Conservation (phyloP, 2,888 invertebrate species). For the Aspidiotus destructor region DNA sequence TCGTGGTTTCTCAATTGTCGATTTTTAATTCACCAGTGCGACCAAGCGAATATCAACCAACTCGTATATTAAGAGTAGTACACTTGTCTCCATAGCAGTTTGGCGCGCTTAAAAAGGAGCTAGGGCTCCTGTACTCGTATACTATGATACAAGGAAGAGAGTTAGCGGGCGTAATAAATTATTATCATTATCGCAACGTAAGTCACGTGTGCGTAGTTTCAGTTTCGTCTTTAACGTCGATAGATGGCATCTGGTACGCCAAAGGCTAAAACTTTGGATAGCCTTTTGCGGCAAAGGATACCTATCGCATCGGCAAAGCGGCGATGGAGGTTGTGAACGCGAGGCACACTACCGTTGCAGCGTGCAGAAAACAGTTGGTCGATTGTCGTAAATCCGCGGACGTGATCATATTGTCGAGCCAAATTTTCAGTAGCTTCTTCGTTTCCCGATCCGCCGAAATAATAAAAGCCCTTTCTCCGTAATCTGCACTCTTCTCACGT, state of each 20-base stretch:
- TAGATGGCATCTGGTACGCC: slow-evolving; percentile 32
- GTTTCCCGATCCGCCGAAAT: slow-evolving; percentile 24
- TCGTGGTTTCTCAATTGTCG: too few relatives aligned
- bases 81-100: too few relatives aligned
- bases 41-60: too few relatives aligned
- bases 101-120: too few relatives aligned
- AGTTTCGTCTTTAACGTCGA: slow-evolving; percentile 29
- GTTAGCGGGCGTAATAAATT: slow-evolving; percentile 16
- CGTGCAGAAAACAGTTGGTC: slow-evolving; percentile 29
- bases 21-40: too few relatives aligned
- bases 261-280: slow-evolving; percentile 22
- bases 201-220: slow-evolving; percentile 25
- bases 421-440: slow-evolving; percentile 22
- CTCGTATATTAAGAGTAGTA: too few relatives aligned
- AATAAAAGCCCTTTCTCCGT: slow-evolving; percentile 26
- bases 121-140: too few relatives aligned
- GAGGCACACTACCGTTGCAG: not conserved
- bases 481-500: slow-evolving; percentile 31
- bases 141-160: too few relatives aligned
- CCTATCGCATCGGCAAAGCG: slow-evolving; percentile 9
- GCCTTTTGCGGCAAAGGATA: slow-evolving; percentile 11
- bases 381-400: slow-evolving; percentile 33
- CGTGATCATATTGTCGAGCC: slow-evolving; percentile 30
- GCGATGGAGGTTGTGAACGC: not conserved
- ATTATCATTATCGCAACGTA: slow-evolving; percentile 29